Base-by-base conservation (phyloP, 2,113 vertebrate species). In the Vireo altiloquus region DNA sequence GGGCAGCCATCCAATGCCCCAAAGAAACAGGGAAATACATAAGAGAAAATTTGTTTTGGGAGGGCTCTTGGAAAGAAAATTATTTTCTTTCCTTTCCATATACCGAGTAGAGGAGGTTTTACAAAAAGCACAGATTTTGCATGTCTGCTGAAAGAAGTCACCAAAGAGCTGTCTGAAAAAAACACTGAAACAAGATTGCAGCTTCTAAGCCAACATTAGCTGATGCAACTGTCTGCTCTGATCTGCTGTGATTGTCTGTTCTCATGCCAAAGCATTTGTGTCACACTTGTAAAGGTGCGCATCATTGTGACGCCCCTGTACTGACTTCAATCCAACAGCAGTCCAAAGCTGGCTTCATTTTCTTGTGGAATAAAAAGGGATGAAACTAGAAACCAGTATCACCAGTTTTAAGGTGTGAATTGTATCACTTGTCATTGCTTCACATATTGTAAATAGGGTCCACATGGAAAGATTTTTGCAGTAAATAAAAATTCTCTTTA, bases 161-260 rank as follows among this genome's bases (percentile, higher is more conserved):
- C 59, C 60, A 82, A 90, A 83, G 53, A 92, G 47, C 61, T 61
- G 81, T 35, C 68, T 75, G 88, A 74, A 82, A 91, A 91, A 49
- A 91, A 20, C 60, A 78, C 19, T 25, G 65, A 87, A 87, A 89
- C 42, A 68, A 86, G 64, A 91, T 0, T 61, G 65, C 56, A 92
- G 44, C 50, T 92, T 91, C 95, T 68, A 87, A 95, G 71, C 44
- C 87, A 89, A 57, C 21, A 57, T 76, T 31, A 89, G 6, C 76
- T 79, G 42, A 88, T 7, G 10, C 3, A 50, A 65, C 15, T 66
- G 74, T 90, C 89, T 94, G 84, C 82, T 89, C 80, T 65, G 82
- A 89, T 89, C 81, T 92, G 91, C 79, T 92, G 88, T 74, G 81
- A 77, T 83, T 3, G 12, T 75, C 70, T 89, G 69, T 83, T 94